Evolutionary conservation across 2,888 invertebrate genomes (phyloP), one percentile per base, ranked within the genome.

Genomic region (Argynnis bischoffii): DNA sequence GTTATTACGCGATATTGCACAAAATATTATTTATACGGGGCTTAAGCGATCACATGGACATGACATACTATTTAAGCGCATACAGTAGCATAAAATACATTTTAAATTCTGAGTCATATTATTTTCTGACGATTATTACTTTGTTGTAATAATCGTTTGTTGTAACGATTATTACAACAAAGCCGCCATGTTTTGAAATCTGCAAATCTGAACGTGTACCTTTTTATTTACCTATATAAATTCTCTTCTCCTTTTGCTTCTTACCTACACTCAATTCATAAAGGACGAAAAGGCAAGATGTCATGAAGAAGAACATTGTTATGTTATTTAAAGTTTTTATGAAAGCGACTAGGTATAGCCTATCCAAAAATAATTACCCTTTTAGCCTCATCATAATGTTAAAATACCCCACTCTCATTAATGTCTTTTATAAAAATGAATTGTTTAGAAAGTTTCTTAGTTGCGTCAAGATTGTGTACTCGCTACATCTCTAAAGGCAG

Each of bases 1-100:
- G 56, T 60, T 48, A 70, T 70, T 63, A 65, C 54, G 63, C 59
- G 35, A 70, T 70, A 68, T 68, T 71, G 68, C 64, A 69, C 66
- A 61, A 66, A 75, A 73, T 75, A 76, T 75, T 71, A 75, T 73
- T 75, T 72, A 76, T 71, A 60, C 56, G 65, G 57, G 67, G 71
- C 69, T 75, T 73, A 72, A 70, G 63, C 69, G 69, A 60, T 72
- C 67, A 65, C 67, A 41, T 68, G 72, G 66, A 65, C 65, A 67
- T 73, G 73, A 72, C 72, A 69, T 69, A 72, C 70, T 51, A 13
- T 53, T 61, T 61, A 61, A 51, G 41, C 69, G 57, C 53, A 59
- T 59, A 65, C 54, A 59, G 31, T 46, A 46, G n/a, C 57, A 61
- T 51, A 51, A 18, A 61, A 61, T 31, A 18, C 14, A 16, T 51